A percentile compares a stretch with the other conserved stretches of the same genome.
Evolutionary conservation across 2,113 vertebrate genomes (phyloP).

Genomic region (Prochilodus magdalenae): DNA sequence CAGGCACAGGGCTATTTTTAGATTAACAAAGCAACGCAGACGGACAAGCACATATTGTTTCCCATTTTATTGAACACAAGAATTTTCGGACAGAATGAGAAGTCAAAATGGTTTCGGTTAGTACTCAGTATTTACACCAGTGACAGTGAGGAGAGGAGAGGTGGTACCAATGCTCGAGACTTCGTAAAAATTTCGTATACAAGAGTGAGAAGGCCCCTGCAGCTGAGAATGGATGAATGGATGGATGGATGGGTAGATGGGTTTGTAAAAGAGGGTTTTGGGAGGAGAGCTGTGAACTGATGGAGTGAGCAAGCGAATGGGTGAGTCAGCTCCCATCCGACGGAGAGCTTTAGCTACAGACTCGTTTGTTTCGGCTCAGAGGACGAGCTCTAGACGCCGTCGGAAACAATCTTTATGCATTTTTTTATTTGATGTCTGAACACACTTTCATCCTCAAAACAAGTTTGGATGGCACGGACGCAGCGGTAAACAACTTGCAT

Average conservation of each 20-base stretch:
- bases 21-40: constrained; percentile 18
- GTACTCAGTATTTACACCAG: constrained; percentile 94
- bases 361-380: constrained; percentile 26
- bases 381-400: constrained; percentile 1
- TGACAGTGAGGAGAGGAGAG: constrained; percentile 82
- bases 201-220: constrained; percentile 83
- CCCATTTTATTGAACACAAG: constrained; percentile 94
- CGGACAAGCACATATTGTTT: constrained; percentile 31
- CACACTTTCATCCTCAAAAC: constrained; percentile 26
- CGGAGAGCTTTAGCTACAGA: constrained; percentile 21
- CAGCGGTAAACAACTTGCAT: constrained; percentile 36
- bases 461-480: constrained; percentile 43
- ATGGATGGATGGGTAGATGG: constrained; percentile 68
- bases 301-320: constrained; percentile 28
- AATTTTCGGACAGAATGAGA: constrained; percentile 92
- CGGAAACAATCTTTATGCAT: constrained; percentile 25
- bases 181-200: constrained; percentile 87
- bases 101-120: constrained; percentile 89
- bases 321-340: constrained; percentile 19
- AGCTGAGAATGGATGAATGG: constrained; percentile 76
- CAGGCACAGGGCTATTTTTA: background rate
- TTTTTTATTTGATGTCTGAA: background rate
- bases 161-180: constrained; percentile 81
- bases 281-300: constrained; percentile 36
- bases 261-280: constrained; percentile 70